Conservation (phyloP, 1,140 invertebrate species). For the Dendroctonus valens region DNA sequence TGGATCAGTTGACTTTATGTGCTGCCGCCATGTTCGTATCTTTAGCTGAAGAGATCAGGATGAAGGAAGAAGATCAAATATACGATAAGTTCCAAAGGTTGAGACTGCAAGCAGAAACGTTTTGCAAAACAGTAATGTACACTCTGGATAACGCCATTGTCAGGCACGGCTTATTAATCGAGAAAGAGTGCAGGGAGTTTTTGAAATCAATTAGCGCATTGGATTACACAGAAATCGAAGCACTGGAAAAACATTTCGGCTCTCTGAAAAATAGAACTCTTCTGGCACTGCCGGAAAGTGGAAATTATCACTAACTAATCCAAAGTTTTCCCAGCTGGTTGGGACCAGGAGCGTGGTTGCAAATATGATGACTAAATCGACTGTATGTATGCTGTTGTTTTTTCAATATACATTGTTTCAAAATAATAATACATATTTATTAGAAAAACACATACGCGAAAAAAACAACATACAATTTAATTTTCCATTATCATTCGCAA, state of each 20-base stretch:
- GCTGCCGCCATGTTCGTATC: background rate
- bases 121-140: background rate
- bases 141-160: background rate
- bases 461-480: too few species aligned
- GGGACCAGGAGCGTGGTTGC: too few species aligned
- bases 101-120: slow-evolving; percentile 3
- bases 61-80: background rate
- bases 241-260: background rate
- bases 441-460: too few species aligned
- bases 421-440: too few species aligned
- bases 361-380: too few species aligned
- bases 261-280: too few species aligned
- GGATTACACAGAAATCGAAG: background rate
- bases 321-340: too few species aligned
- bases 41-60: slow-evolving; percentile 2
- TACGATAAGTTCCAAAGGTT: slow-evolving; percentile 7
- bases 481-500: too few species aligned
- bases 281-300: too few species aligned
- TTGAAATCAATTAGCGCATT: background rate
- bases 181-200: background rate
- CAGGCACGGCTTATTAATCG: background rate
- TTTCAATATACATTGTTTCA: too few species aligned
- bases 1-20: slow-evolving; percentile 3
- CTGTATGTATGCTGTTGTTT: too few species aligned
- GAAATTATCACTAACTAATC: too few species aligned